Conservation (phyloP, 2,113 vertebrate genomes). For the Gracilinanus agilis region DNA sequence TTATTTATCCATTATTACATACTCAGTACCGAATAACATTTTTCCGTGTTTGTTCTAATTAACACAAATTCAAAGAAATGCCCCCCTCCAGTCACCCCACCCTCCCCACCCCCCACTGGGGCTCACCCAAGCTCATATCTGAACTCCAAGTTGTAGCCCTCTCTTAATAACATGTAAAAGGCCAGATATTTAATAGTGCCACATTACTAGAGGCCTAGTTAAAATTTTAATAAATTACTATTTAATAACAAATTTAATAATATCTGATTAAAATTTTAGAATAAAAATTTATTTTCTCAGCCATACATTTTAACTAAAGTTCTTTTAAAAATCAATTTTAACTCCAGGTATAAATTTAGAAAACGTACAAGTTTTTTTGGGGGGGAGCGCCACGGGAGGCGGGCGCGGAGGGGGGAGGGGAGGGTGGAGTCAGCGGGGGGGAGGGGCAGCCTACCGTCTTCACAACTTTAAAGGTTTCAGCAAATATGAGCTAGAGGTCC, state of each 20-base stretch:
- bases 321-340: conserved; percentile 39
- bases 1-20: conserved; percentile 12
- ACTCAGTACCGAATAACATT: conserved; percentile 19
- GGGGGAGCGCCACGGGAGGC: too few species aligned
- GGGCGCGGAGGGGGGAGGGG: not conserved
- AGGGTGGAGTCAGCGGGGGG: not conserved
- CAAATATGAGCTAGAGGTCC: conserved; percentile 29
- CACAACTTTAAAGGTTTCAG: conserved; percentile 53
- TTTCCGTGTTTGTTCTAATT: conserved; percentile 10
- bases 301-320: conserved; percentile 54
- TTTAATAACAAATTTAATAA: too few species aligned
- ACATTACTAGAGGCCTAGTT: not conserved
- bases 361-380: not conserved
- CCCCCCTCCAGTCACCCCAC: not conserved
- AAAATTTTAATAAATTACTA: not conserved
- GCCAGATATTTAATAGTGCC: not conserved
- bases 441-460: not conserved
- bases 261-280: too few species aligned
- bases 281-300: conserved; percentile 21
- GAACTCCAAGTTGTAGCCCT: not conserved
- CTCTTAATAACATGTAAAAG: not conserved
- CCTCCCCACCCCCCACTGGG: not conserved
- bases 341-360: conserved; percentile 54
- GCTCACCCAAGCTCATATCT: conserved; percentile 35
- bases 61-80: conserved; percentile 61